These are phyloP conservation scores for Clanis bilineata DNA, from an alignment of 2,888 invertebrate genomes.

Conservation along the genomic window DNA sequence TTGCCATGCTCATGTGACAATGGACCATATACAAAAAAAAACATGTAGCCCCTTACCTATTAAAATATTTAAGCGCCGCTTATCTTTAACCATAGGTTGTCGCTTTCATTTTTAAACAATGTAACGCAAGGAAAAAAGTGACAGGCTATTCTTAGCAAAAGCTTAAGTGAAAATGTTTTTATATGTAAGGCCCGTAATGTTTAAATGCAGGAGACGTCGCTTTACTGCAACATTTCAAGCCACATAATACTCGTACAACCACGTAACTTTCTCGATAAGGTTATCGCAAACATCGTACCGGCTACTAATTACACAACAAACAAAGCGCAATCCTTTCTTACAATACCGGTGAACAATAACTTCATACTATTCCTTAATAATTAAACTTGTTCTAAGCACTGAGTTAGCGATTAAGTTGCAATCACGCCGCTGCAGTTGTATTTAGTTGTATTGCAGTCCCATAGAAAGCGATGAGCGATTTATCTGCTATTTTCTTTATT, in stretches of 20 bases:
- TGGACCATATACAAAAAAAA: too few species aligned
- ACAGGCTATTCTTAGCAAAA: too few species aligned
- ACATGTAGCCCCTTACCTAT: too few species aligned
- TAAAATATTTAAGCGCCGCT: too few species aligned
- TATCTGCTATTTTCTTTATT: too few species aligned
- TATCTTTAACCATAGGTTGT: too few species aligned
- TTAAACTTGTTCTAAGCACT: conserved; percentile 56
- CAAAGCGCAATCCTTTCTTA: conserved; percentile 17
- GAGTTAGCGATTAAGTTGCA: conserved; percentile 71
- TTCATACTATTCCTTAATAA: conserved; percentile 52
- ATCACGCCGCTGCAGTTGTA: conserved; percentile 52
- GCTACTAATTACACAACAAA: conserved; percentile 33
- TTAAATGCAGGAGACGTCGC: too few species aligned
- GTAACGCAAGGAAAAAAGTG: too few species aligned
- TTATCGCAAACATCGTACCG: conserved; percentile 30
- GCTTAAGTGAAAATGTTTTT: too few species aligned
- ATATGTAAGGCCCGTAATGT: too few species aligned
- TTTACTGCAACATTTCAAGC: conserved; percentile 20
- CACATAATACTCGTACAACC: conserved; percentile 31
- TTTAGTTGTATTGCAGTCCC: not conserved
- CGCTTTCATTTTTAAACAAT: too few species aligned
- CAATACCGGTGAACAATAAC: conserved; percentile 37
- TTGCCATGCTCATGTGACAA: too few species aligned
- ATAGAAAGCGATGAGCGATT: not conserved
- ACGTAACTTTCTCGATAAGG: conserved; percentile 43